Percentiles rank a stretch among this genome's conserved stretches.
phyloP scores from a whole-genome alignment of 2,113 vertebrate genomes.

The Progne subis region DNA sequence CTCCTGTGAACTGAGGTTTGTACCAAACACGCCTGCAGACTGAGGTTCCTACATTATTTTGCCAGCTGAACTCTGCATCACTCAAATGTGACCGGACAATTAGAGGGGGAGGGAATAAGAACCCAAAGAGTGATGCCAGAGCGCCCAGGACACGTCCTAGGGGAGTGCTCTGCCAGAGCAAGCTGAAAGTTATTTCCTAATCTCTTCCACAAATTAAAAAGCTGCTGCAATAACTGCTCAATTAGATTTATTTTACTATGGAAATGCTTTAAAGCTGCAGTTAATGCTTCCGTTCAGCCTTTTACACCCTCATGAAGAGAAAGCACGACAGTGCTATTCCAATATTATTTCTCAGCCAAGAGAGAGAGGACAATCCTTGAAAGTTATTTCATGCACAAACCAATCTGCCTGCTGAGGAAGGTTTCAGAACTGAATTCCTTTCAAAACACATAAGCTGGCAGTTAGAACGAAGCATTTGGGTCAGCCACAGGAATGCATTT shows the following conservation, averaged over 20 bases:
- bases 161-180: constrained; percentile 57
- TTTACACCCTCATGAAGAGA: constrained; percentile 34
- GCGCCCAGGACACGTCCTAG: constrained; percentile 17
- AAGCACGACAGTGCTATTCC: background rate
- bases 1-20: background rate
- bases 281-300: constrained; percentile 54
- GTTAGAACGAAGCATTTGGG: background rate
- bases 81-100: constrained; percentile 39
- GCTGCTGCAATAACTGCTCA: constrained; percentile 68
- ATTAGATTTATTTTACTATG: constrained; percentile 70
- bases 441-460: constrained; percentile 1
- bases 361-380: constrained; percentile 19
- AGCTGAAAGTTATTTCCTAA: constrained; percentile 69
- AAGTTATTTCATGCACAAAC: background rate
- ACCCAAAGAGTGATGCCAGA: constrained; percentile 26
- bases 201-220: constrained; percentile 70
- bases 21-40: background rate
- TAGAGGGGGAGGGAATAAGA: constrained; percentile 34
- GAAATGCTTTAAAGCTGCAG: constrained; percentile 61
- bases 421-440: background rate
- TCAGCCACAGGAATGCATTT: constrained; percentile 30
- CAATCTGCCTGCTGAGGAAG: background rate
- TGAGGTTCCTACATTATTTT: background rate
- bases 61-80: constrained; percentile 45
- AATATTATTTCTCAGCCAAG: background rate